Conservation (phyloP, 2,797 vertebrate species). For the Pempheris klunzingeri region DNA sequence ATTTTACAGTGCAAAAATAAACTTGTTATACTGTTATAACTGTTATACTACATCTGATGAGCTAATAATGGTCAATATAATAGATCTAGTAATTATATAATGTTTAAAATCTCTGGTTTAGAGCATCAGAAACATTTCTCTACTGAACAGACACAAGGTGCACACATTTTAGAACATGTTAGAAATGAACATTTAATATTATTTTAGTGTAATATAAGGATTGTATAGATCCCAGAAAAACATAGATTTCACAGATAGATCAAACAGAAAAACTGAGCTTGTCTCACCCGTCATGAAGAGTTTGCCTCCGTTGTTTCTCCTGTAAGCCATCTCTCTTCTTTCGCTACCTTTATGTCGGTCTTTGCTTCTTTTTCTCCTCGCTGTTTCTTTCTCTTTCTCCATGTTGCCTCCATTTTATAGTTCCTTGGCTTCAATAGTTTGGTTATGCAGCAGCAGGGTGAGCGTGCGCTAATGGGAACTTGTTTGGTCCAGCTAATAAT, state of each 20-base stretch:
- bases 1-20: neutral
- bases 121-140: neutral
- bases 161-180: no score
- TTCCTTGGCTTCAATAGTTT: neutral
- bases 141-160: neutral
- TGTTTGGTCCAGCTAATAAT: conserved; percentile 60
- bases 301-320: conserved; percentile 52
- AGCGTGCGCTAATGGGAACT: conserved; percentile 49
- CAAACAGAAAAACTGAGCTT: neutral
- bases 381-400: conserved; percentile 23
- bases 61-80: neutral
- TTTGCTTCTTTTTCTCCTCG: neutral
- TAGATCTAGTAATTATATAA: neutral
- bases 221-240: neutral
- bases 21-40: neutral
- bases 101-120: neutral
- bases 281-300: conserved; percentile 78
- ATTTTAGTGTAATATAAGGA: neutral
- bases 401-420: conserved; percentile 66
- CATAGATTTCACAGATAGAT: no score
- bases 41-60: neutral
- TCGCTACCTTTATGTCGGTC: neutral
- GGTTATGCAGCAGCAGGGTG: conserved; percentile 62
- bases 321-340: conserved; percentile 67
- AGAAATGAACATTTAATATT: neutral